phyloP scores from a whole-genome alignment of 2,113 vertebrate species.

The Sorex araneus region DNA sequence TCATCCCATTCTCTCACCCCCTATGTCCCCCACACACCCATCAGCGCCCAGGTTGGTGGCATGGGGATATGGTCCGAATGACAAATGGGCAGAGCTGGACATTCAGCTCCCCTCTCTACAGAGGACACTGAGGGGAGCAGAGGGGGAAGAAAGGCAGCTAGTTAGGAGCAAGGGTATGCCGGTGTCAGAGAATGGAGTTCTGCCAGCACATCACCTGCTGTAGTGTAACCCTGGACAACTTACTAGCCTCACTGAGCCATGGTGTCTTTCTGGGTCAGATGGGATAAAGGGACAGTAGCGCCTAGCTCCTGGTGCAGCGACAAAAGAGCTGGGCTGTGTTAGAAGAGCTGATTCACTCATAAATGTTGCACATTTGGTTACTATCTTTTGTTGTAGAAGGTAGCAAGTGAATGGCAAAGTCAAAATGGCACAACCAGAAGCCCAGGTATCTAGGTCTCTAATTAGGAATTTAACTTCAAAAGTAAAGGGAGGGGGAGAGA shows the following conservation, averaged over 20 bases:
- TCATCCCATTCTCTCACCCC: not conserved
- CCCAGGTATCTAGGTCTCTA: not conserved
- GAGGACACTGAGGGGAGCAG: conserved; percentile 30
- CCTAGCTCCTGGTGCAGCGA: not conserved
- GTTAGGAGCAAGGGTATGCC: not conserved
- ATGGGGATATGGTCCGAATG: not conserved
- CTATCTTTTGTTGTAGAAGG: not conserved
- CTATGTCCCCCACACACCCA: no score
- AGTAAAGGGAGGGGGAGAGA: no score
- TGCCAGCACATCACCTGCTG: not conserved
- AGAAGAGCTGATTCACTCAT: no score
- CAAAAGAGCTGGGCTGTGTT: not conserved
- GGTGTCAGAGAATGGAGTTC: not conserved
- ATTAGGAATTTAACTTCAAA: not conserved
- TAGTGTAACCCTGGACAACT: not conserved
- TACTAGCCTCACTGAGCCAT: not conserved
- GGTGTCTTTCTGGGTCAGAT: not conserved
- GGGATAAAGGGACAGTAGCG: no score
- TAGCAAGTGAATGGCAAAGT: not conserved
- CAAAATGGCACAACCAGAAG: not conserved
- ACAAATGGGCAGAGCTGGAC: not conserved
- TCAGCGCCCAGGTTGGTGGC: not conserved
- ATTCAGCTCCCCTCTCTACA: not conserved
- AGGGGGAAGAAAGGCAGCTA: not conserved
- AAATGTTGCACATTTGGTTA: not conserved